These are phyloP conservation scores for Ceratosolen solmsi DNA, from an alignment of 1,140 invertebrate species.

Conservation along the genomic window DNA sequence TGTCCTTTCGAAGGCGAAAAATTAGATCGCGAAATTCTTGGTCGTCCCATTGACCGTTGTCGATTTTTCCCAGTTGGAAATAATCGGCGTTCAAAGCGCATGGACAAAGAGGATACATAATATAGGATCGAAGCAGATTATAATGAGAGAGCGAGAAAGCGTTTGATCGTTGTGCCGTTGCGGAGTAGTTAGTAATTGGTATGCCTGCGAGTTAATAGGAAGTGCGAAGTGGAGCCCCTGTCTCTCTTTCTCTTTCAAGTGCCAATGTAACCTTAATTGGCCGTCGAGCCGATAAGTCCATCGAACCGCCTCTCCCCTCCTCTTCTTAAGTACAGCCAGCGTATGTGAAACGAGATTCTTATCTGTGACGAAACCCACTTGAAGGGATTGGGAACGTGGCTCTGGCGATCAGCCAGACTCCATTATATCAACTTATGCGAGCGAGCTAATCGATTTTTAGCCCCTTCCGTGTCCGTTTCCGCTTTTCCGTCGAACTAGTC, in stretches of 20 bases:
- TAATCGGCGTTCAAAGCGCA: neutral
- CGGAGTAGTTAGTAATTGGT: conserved; percentile 49
- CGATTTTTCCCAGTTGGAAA: neutral
- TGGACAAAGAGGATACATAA: neutral
- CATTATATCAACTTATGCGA: conserved; percentile 24
- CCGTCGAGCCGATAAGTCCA: conserved; percentile 52
- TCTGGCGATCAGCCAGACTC: conserved; percentile 28
- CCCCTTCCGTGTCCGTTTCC: neutral
- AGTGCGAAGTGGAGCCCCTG: conserved; percentile 52
- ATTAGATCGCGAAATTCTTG: conserved; percentile 28
- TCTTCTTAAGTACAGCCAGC: neutral
- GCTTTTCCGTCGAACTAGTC: neutral
- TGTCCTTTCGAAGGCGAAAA: neutral
- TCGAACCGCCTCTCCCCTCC: neutral
- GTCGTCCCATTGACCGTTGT: conserved; percentile 40
- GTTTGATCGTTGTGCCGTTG: neutral
- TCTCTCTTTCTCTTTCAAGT: conserved; percentile 27
- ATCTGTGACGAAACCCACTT: conserved; percentile 3
- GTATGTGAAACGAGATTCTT: conserved; percentile 30
- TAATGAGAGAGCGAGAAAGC: conserved; percentile 4
- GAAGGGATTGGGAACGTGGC: neutral
- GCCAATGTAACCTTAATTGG: conserved; percentile 61
- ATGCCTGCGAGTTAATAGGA: conserved; percentile 56
- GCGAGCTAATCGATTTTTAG: conserved; percentile 26
- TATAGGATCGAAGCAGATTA: neutral